Conservation (phyloP, 53 echinoderm and acorn worm genomes). For the Apostichopus leukothele region DNA sequence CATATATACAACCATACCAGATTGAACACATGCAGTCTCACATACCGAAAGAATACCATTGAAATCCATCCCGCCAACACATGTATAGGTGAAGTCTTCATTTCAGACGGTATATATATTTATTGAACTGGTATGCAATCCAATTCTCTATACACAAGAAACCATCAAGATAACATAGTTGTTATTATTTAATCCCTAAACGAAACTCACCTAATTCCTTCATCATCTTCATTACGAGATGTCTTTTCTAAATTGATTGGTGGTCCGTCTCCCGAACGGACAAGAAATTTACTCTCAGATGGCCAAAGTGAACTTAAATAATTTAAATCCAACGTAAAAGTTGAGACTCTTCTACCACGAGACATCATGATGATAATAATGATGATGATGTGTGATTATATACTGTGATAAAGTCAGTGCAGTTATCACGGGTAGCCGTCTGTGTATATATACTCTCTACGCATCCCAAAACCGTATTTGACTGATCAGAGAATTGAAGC, state of each 20-base stretch:
- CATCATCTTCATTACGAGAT: not conserved
- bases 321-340: slow-evolving; percentile 46
- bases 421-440: too few relatives aligned
- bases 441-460: too few relatives aligned
- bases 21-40: not conserved
- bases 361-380: slow-evolving; percentile 8
- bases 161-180: too few relatives aligned
- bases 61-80: not conserved
- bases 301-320: slow-evolving; percentile 41
- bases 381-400: not conserved
- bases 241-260: slow-evolving; percentile 30
- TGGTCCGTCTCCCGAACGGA: slow-evolving; percentile 43
- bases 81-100: not conserved
- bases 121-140: not conserved
- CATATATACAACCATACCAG: not conserved
- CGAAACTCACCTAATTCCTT: slow-evolving; percentile 23
- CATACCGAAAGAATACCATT: not conserved
- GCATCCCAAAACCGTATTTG: not conserved
- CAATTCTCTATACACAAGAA: too few relatives aligned
- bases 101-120: not conserved
- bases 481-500: not conserved
- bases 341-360: slow-evolving; percentile 22
- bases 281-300: slow-evolving; percentile 33
- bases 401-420: not conserved
- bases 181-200: not conserved